Evolutionary conservation across 2,888 invertebrate genomes (phyloP), one percentile per base, ranked within the genome.

Genomic region (Microchrysa polita): DNA sequence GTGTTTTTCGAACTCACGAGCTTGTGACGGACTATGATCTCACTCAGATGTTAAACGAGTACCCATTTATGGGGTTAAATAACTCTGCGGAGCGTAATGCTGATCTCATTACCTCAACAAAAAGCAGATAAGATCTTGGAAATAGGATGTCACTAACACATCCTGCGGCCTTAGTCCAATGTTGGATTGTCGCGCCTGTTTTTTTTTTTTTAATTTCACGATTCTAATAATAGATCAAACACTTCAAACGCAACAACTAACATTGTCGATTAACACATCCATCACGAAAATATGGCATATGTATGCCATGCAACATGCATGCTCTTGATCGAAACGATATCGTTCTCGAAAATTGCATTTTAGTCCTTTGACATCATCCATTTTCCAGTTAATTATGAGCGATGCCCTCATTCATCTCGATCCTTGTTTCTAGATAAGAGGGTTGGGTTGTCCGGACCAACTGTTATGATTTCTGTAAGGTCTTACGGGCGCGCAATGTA

Each of bases 301-400:
- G 48, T n/a, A 48, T n/a, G n/a, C 48, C 48, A 12, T 48, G 7
- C 27, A 34, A 34, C 2, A 34, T 48, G 2, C 48, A 48, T n/a
- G n/a, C n/a, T n/a, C 48, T 48, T 48, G 48, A 48, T 48, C 16
- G 12, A 48, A 48, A 48, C 48, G 48, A 48, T 48, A 48, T 48
- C 48, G 48, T 34, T 34, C 2, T n/a, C 10, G 10, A 23, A 60
- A 60, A 60, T 60, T 60, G 60, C 60, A 60, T 23, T 48, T 60
- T 16, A 60, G 18, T 60, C n/a, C 23, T 27, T 14, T 63, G 42
- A 63, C 63, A 63, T 18, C 20, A n/a, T n/a, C 40, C 20, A 40
- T 40, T 63, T 42, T 16, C 42, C 16, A 63, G 63, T 63, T 63
- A 63, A 63, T 63, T 63, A 63, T 16, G 63, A 63, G 40, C 42